Evolutionary conservation across 2,888 invertebrate genomes (phyloP).

Genomic region (Orthonychiurus folsomi): DNA sequence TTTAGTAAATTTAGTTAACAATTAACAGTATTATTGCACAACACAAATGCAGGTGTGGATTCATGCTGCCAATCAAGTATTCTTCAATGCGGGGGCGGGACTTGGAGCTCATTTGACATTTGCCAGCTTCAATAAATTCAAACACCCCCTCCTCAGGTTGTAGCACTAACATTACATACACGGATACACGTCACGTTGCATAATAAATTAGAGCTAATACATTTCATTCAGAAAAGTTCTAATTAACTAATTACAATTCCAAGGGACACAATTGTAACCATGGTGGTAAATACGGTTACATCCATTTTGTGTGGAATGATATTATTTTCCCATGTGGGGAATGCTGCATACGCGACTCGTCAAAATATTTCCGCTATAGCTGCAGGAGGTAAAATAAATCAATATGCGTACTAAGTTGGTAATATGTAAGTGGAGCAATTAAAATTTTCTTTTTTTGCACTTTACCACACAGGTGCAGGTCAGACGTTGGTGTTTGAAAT

Average conservation of each 20-base stretch:
- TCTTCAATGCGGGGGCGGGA: neutral
- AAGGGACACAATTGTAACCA: neutral
- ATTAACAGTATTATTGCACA: no score
- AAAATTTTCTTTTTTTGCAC: no score
- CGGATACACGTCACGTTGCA: no score
- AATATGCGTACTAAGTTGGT: no score
- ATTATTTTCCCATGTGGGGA: neutral
- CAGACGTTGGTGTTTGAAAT: neutral
- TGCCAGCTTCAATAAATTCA: constrained; percentile 8
- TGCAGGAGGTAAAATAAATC: no score
- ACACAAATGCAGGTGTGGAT: constrained; percentile 8
- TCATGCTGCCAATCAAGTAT: neutral
- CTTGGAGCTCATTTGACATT: constrained; percentile 8
- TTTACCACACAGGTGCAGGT: no score
- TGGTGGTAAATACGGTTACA: neutral
- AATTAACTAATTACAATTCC: no score
- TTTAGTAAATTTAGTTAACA: no score
- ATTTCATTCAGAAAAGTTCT: no score
- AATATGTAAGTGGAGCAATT: no score
- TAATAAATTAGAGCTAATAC: no score
- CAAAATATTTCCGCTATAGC: neutral
- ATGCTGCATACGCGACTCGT: neutral
- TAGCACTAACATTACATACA: no score
- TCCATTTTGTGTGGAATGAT: neutral
- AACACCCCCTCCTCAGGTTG: neutral